Evolutionary conservation across 2,888 invertebrate species (phyloP).

Genomic region (Torymus tubicola): DNA sequence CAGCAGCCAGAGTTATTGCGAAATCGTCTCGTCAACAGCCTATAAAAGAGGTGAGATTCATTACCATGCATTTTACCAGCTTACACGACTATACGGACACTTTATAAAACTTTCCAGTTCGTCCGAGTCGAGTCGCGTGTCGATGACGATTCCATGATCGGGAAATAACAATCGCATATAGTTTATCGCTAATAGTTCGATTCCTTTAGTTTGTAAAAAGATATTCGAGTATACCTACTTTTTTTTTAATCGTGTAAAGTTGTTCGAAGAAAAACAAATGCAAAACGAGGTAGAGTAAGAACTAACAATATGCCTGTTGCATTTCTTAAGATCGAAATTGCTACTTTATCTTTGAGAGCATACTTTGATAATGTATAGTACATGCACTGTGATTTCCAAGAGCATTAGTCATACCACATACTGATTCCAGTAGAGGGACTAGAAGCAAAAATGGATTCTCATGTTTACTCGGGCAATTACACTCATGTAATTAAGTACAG

Average conservation of each 20-base stretch:
- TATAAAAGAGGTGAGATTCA: constrained; percentile 47
- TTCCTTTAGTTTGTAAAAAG: not conserved
- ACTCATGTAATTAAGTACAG: not conserved
- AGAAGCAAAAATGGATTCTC: constrained; percentile 8
- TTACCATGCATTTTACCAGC: constrained; percentile 26
- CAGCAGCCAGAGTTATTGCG: constrained; percentile 33
- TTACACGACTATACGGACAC: not conserved
- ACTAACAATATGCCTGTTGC: not conserved
- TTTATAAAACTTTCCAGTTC: constrained; percentile 10
- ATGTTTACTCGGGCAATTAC: not conserved
- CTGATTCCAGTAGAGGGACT: not conserved
- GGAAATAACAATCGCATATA: no score
- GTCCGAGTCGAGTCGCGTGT: not conserved
- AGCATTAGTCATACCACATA: constrained; percentile 31
- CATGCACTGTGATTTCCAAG: constrained; percentile 13
- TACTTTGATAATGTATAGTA: constrained; percentile 18
- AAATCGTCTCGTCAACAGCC: constrained; percentile 29
- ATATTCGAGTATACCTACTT: not conserved
- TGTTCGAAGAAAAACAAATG: not conserved
- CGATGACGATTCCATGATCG: not conserved
- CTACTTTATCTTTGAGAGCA: constrained; percentile 3
- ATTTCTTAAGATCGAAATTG: constrained; percentile 5
- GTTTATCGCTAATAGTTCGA: no score
- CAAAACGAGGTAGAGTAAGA: constrained; percentile 31
- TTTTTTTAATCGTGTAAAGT: not conserved